Evolutionary conservation across 2,888 invertebrate species (phyloP).

Genomic region (Eilema griseolum): DNA sequence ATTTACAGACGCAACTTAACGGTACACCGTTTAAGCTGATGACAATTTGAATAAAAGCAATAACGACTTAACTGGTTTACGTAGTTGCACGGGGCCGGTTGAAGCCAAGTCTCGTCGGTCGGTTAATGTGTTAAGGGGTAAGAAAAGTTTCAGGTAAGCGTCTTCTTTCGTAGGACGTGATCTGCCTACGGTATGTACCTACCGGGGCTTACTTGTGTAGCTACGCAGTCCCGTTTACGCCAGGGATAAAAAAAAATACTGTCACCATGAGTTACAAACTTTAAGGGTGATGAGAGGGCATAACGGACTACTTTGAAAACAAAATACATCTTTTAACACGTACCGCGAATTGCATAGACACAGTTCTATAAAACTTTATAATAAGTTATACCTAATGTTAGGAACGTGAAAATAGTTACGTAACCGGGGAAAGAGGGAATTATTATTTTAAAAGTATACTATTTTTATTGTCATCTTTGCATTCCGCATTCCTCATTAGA

Average conservation of each 20-base stretch:
- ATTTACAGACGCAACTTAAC: constrained; percentile 18
- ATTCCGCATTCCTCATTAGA: neutral
- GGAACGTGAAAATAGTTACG: neutral
- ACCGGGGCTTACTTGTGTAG: constrained; percentile 50
- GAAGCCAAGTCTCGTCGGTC: constrained; percentile 65
- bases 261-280: constrained; percentile 57
- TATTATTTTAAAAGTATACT: neutral
- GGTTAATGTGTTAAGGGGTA: constrained; percentile 85
- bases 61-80: constrained; percentile 57
- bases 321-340: constrained; percentile 46
- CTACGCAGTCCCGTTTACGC: constrained; percentile 47
- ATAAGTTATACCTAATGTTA: constrained; percentile 7
- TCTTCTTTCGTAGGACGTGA: constrained; percentile 82
- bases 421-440: neutral
- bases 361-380: constrained; percentile 38
- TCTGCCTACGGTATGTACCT: constrained; percentile 68
- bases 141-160: constrained; percentile 85
- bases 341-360: constrained; percentile 41
- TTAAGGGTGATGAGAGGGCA: constrained; percentile 48
- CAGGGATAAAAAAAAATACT: constrained; percentile 49
- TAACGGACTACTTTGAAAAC: constrained; percentile 48
- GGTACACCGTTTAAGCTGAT: constrained; percentile 30
- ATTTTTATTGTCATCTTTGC: neutral
- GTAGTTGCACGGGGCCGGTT: constrained; percentile 62
- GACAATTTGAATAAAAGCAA: constrained; percentile 52